Percentiles rank a stretch among this genome's conserved stretches.
Evolutionary conservation across 2,797 vertebrate species (phyloP).

Genomic region (Pseudomugil gertrudae): DNA sequence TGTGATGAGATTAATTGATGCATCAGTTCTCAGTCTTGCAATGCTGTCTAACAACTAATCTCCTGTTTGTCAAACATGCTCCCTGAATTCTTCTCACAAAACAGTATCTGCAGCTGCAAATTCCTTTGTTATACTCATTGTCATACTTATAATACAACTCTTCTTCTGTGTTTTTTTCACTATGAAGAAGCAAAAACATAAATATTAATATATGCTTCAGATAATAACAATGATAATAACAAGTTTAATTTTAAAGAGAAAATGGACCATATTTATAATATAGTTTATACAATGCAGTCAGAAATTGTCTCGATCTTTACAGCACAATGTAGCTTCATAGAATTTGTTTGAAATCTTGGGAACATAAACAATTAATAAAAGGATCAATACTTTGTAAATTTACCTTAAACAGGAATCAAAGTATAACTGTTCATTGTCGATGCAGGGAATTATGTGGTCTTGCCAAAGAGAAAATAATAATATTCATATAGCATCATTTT

Average conservation of each 20-base stretch:
- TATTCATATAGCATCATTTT: not conserved
- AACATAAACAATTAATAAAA: not conserved
- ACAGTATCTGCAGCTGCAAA: not conserved
- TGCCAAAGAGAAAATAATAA: conserved; percentile 6
- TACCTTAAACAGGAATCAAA: conserved; percentile 1
- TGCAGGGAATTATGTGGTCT: not conserved
- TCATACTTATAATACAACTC: not conserved
- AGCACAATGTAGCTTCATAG: not conserved
- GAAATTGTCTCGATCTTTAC: too few species aligned
- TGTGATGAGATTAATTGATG: not conserved
- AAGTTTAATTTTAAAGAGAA: too few species aligned
- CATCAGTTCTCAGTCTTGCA: too few species aligned
- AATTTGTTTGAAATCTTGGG: not conserved
- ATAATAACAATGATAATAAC: too few species aligned
- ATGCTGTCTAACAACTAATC: too few species aligned
- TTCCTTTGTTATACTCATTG: not conserved
- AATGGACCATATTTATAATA: not conserved
- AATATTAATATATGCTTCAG: too few species aligned
- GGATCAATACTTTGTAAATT: not conserved
- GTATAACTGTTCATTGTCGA: not conserved
- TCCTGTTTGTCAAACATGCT: too few species aligned
- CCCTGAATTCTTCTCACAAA: not conserved
- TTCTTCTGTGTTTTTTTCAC: not conserved
- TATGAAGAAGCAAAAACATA: not conserved
- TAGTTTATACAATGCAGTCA: not conserved